Conservation (phyloP, 2,888 invertebrate species). For the Drosophila stalkeri region DNA sequence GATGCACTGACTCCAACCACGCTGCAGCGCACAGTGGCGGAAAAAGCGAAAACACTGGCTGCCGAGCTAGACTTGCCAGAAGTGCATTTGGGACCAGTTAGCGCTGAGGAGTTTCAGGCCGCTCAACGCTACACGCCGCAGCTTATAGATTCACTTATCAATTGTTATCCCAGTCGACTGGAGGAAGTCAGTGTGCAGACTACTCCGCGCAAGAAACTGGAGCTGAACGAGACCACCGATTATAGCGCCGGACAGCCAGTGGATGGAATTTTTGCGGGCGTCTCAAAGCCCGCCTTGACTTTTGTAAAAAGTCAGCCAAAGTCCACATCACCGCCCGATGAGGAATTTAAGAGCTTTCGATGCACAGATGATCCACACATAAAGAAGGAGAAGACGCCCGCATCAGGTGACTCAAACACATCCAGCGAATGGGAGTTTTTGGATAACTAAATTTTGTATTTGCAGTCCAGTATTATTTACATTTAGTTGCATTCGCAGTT, state of each 20-base stretch:
- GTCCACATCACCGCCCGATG: slow-evolving; percentile 13
- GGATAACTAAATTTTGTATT: slow-evolving; percentile 72
- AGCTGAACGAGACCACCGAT: slow-evolving; percentile 33
- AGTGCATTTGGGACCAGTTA: slow-evolving; percentile 73
- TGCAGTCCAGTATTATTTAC: slow-evolving; percentile 43
- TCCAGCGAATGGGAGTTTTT: slow-evolving; percentile 85
- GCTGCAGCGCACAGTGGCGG: slow-evolving; percentile 90
- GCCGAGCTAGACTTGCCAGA: slow-evolving; percentile 78
- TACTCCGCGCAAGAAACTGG: slow-evolving; percentile 66
- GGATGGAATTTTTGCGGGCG: slow-evolving; percentile 68
- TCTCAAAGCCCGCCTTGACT: slow-evolving; percentile 47
- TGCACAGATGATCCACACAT: slow-evolving; percentile 67
- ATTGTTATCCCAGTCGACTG: slow-evolving; percentile 61
- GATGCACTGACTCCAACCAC: slow-evolving; percentile 88
- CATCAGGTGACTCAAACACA: slow-evolving; percentile 71
- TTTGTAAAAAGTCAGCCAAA: slow-evolving; percentile 69
- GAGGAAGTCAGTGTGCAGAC: slow-evolving; percentile 81
- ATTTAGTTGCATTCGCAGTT: slow-evolving; percentile 15
- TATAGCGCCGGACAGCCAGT: slow-evolving; percentile 72
- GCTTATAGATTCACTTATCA: slow-evolving; percentile 43
- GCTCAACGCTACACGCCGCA: slow-evolving; percentile 18
- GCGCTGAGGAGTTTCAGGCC: slow-evolving; percentile 65
- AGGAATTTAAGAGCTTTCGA: slow-evolving; percentile 74
- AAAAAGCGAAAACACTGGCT: slow-evolving; percentile 89
- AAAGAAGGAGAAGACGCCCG: slow-evolving; percentile 43